Conservation (phyloP, 2,113 vertebrate species). For the Pycnonotus jocosus region DNA sequence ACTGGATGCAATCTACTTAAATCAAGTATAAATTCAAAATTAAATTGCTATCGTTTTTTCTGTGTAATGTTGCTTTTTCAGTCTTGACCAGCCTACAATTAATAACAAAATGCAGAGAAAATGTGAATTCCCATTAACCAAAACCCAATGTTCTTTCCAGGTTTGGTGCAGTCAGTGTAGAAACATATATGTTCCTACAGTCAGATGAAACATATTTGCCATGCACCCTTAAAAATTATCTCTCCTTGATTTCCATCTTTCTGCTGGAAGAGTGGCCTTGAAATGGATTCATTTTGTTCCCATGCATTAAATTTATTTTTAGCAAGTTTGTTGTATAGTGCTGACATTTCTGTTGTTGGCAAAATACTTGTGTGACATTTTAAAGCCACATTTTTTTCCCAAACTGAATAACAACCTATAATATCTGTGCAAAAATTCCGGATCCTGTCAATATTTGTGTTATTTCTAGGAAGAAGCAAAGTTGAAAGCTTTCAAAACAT, state of each 20-base stretch:
- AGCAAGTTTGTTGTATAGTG: not conserved
- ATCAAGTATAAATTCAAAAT: not conserved
- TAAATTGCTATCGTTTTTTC: not conserved
- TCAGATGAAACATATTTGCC: not conserved
- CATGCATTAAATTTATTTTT: not conserved
- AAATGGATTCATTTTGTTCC: not conserved
- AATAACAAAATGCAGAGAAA: not conserved
- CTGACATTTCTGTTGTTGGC: not conserved
- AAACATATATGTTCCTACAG: too few relatives aligned
- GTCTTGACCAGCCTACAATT: not conserved
- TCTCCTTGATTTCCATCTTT: not conserved
- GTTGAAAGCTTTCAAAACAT: not conserved
- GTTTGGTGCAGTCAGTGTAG: not conserved
- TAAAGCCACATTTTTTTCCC: not conserved
- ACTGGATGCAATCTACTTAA: not conserved
- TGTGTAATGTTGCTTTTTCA: not conserved
- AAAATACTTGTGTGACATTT: constrained; percentile 5
- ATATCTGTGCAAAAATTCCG: not conserved
- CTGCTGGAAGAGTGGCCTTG: not conserved
- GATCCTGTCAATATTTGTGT: not conserved
- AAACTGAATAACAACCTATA: not conserved
- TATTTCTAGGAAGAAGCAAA: not conserved
- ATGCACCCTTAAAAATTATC: not conserved
- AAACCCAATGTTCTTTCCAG: not conserved
- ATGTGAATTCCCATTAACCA: not conserved